These are phyloP conservation scores for Dipodomys ordii DNA, from an alignment of 2,113 vertebrate genomes.

Conservation along the genomic window DNA sequence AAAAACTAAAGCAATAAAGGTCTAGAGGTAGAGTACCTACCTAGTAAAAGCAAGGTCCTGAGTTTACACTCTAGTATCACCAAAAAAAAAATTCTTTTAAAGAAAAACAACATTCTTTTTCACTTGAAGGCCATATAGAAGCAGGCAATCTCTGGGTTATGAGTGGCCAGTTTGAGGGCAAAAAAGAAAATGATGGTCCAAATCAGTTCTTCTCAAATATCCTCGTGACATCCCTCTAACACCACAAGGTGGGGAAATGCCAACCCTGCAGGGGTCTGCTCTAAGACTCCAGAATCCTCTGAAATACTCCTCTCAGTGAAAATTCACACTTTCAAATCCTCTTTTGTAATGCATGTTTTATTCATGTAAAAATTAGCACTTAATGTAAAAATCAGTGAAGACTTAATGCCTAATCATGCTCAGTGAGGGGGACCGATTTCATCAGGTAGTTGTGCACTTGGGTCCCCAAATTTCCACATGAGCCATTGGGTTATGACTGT, in stretches of 20 bases:
- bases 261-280: background rate
- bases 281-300: slow-evolving; percentile 44
- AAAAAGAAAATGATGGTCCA: background rate
- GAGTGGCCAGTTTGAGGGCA: background rate
- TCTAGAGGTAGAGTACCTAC: background rate
- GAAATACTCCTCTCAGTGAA: slow-evolving; percentile 32
- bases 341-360: slow-evolving; percentile 31
- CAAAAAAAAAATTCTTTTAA: background rate
- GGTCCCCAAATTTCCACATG: background rate
- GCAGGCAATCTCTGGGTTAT: background rate
- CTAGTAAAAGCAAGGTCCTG: background rate
- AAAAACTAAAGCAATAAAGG: background rate
- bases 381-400: slow-evolving; percentile 18
- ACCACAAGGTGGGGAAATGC: background rate
- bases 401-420: background rate
- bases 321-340: background rate
- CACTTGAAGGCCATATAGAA: background rate
- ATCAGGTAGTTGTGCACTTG: background rate
- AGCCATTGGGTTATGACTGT: background rate
- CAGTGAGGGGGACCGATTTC: background rate
- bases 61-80: background rate
- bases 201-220: background rate
- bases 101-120: background rate
- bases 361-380: slow-evolving; percentile 53
- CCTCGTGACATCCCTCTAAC: background rate